Evolutionary conservation across 2,888 invertebrate species (phyloP).

Genomic region (Pseudococcus longispinus): DNA sequence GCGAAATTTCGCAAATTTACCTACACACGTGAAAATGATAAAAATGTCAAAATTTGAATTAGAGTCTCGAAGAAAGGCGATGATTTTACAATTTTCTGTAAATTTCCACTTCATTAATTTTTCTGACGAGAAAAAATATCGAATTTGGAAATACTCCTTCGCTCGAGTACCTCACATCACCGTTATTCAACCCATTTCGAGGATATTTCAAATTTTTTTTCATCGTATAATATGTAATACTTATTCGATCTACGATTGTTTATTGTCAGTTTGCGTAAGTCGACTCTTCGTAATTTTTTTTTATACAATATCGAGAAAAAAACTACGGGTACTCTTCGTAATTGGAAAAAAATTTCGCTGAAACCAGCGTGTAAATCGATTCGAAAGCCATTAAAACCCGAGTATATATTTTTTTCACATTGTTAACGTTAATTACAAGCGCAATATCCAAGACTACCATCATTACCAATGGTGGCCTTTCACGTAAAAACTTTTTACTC

Average conservation of each 20-base stretch:
- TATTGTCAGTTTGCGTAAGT: not conserved
- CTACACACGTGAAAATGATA: not conserved
- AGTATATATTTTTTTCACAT: not conserved
- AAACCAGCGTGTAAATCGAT: not conserved
- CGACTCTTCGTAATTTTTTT: not conserved
- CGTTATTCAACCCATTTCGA: not conserved
- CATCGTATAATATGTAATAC: not conserved
- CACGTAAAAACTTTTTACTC: not conserved
- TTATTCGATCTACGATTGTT: not conserved
- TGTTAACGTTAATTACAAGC: conserved; percentile 26
- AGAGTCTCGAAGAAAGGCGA: not conserved
- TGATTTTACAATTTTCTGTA: not conserved
- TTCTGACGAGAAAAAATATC: not conserved
- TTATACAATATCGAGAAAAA: not conserved
- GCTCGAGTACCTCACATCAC: not conserved
- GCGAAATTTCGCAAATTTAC: not conserved
- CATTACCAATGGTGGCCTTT: conserved; percentile 21
- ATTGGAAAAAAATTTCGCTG: not conserved
- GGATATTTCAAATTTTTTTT: not conserved
- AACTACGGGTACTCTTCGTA: not conserved
- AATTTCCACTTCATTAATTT: conserved; percentile 6
- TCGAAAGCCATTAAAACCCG: not conserved
- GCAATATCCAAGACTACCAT: not conserved
- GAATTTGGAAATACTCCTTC: not conserved
- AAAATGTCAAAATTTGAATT: not conserved